phyloP scores from a whole-genome alignment of 2,113 vertebrate species.

The Canis aureus region DNA sequence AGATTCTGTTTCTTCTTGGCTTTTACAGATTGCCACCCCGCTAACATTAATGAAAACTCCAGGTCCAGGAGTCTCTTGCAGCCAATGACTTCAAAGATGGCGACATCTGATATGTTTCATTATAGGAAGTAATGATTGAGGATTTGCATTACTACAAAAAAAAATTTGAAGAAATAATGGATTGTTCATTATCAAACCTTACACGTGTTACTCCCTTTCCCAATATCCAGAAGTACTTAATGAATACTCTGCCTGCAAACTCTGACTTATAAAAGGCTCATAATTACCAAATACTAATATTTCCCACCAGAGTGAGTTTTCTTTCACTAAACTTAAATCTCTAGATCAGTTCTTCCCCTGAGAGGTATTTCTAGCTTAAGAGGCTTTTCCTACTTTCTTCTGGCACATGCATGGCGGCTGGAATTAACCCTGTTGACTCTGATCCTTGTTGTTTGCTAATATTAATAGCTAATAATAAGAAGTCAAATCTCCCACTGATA shows the following conservation, averaged over 20 bases:
- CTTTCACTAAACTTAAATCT: not conserved
- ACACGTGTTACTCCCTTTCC: not conserved
- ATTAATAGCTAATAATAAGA: not conserved
- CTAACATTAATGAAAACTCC: not conserved
- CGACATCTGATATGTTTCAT: not conserved
- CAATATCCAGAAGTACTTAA: not conserved
- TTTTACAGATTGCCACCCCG: not conserved
- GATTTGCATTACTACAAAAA: not conserved
- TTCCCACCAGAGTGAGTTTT: not conserved
- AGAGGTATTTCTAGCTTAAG: not conserved
- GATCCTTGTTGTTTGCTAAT: not conserved
- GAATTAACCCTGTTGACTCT: not conserved
- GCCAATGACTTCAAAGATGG: not conserved
- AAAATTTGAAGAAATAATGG: not conserved
- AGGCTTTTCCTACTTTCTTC: not conserved
- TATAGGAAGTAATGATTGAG: not conserved
- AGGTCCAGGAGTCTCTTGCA: not conserved
- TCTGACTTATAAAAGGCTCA: not conserved
- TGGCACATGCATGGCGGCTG: not conserved
- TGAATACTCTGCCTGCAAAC: not conserved
- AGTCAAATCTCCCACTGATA: not conserved
- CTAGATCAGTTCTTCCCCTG: not conserved
- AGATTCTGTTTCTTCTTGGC: not conserved
- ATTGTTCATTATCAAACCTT: not conserved
- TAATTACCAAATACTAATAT: not conserved